Evolutionary conservation across 2,113 vertebrate species (phyloP), one percentile per base, ranked within the genome.

Genomic region (Neoarius graeffei): DNA sequence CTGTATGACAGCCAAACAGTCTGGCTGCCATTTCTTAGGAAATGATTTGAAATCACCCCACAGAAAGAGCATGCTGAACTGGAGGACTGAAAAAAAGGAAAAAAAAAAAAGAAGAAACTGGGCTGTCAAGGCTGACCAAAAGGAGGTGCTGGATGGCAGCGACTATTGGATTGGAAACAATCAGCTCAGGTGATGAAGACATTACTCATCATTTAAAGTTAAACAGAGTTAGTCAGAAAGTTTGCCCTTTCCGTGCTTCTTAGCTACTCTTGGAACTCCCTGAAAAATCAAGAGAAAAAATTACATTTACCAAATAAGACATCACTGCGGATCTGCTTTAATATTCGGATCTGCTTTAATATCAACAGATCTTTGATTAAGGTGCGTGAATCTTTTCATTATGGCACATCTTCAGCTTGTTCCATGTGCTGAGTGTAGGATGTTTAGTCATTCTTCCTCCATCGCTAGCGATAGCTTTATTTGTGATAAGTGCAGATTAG

Each of bases 1-100:
- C 77, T 80, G 50, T 52, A 77, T 25, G 74, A 52, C 74, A 77
- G 74, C 77, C 77, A 80, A 80, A 77, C 74, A 77, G 54, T 57
- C 77, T 57, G 77, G 11, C 77, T 80, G 52, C 50, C 77, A 80
- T 56, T 80, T 80, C n/a, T 27, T 6, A 76, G 6, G 20, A 30
- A 77, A 50, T 77, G 7, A 17, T 76, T 48, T 76, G 19, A 35
- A 77, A 77, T 25, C 76, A 5, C 1, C 54, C 25, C 15, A 25
- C 27, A 10, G 19, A 77, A 54, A 54, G 1, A n/a, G 23, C 15
- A 2, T 81, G 27, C 79, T 35, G 5, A 9, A 30, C 13, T 59
- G 54, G 17, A 81, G 27, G 30, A 57, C 15, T 81, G 17, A 81
- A 25, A 54, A 52, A 42, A 35, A 42, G 20, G 20, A 42, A 42